A percentile compares a stretch with the other conserved stretches of the same genome.
phyloP scores from a whole-genome alignment of 2,888 invertebrate genomes.

The Gonocerus acuteangulatus region DNA sequence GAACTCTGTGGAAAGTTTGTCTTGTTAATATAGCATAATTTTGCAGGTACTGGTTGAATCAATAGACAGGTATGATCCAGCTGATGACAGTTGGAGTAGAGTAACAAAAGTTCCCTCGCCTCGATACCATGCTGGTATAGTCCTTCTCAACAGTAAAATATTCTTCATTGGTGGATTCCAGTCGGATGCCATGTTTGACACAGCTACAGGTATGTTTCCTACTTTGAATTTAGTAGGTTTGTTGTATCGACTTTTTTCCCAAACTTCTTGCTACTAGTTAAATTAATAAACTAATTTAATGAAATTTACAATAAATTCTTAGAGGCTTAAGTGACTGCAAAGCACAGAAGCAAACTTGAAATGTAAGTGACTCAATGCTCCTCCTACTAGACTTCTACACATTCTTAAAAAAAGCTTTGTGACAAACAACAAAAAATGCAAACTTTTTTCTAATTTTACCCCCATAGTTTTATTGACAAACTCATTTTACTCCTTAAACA shows the following conservation, averaged over 20 bases:
- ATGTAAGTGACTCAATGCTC: too few species aligned
- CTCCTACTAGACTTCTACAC: too few species aligned
- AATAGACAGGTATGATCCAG: conserved; percentile 57
- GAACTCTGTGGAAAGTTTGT: too few species aligned
- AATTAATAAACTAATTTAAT: neutral
- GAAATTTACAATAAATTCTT: too few species aligned
- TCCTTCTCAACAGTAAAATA: conserved; percentile 53
- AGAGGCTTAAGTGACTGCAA: too few species aligned
- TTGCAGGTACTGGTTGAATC: conserved; percentile 51
- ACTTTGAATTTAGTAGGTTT: neutral
- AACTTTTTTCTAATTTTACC: too few species aligned
- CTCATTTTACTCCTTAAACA: too few species aligned
- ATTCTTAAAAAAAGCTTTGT: too few species aligned
- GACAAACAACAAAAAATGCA: too few species aligned
- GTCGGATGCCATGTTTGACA: conserved; percentile 58
- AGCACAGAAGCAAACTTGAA: too few species aligned
- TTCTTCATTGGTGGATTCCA: conserved; percentile 64
- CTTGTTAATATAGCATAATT: too few species aligned
- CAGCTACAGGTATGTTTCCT: conserved; percentile 48
- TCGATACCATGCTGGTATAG: conserved; percentile 60
- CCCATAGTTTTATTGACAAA: too few species aligned
- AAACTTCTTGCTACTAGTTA: neutral
- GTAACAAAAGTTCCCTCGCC: conserved; percentile 58
- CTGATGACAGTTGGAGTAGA: conserved; percentile 52
- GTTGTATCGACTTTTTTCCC: neutral